Conservation (phyloP, 2,113 vertebrate genomes). For the Caloenas nicobarica region DNA sequence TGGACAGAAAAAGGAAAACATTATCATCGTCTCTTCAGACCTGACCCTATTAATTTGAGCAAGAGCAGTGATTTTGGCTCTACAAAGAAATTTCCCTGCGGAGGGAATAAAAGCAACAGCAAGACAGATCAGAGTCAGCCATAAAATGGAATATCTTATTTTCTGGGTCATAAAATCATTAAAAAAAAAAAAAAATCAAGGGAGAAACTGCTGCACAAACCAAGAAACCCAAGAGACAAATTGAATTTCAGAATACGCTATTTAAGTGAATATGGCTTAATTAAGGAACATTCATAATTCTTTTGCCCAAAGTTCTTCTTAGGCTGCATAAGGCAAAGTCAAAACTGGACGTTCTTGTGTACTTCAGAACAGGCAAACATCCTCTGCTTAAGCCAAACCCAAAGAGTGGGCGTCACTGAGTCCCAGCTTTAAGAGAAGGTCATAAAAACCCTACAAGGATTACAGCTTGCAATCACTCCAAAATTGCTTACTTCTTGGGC, state of each 20-base stretch:
- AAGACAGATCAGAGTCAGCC: slow-evolving; percentile 13
- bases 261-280: slow-evolving; percentile 14
- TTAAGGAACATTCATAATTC: slow-evolving; percentile 27
- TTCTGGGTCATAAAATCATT: slow-evolving; percentile 62
- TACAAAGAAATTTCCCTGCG: background rate
- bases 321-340: background rate
- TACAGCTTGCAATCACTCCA: background rate
- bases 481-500: background rate
- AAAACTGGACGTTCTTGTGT: background rate
- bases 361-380: background rate
- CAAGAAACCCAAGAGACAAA: slow-evolving; percentile 11
- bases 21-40: background rate
- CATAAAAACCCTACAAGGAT: background rate
- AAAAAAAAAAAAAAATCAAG: background rate
- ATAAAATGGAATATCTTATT: background rate
- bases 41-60: slow-evolving; percentile 19
- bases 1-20: background rate
- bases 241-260: background rate
- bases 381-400: background rate
- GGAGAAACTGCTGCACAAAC: slow-evolving; percentile 8
- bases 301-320: background rate
- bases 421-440: background rate
- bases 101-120: slow-evolving; percentile 6
- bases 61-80: background rate
- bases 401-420: background rate